Evolutionary conservation across 2,797 vertebrate species (phyloP).

Genomic region (Epinephelus coioides): DNA sequence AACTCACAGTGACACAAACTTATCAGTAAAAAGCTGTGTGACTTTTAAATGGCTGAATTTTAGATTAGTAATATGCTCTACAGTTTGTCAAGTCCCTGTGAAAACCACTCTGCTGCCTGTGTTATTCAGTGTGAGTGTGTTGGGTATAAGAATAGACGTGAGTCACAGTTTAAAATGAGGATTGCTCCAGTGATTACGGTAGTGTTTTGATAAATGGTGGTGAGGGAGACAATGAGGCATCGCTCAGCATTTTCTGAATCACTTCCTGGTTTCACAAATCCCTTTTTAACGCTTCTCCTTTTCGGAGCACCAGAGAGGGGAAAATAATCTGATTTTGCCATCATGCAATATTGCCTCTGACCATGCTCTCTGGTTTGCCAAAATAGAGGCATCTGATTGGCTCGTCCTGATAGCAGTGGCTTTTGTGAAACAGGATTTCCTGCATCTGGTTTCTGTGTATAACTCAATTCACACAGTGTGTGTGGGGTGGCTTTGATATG

Average conservation of each 20-base stretch:
- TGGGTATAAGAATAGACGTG: slow-evolving; percentile 14
- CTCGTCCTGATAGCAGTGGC: slow-evolving; percentile 38
- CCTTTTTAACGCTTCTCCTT: slow-evolving; percentile 22
- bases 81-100: background rate
- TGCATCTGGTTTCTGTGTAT: slow-evolving; percentile 61
- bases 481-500: slow-evolving; percentile 13
- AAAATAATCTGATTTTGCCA: slow-evolving; percentile 40
- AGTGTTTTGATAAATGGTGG: slow-evolving; percentile 33
- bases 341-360: slow-evolving; percentile 37
- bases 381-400: slow-evolving; percentile 46
- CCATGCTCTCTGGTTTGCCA: slow-evolving; percentile 39
- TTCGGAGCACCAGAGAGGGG: slow-evolving; percentile 16
- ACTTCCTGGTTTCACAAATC: slow-evolving; percentile 57
- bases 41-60: background rate
- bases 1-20: no score
- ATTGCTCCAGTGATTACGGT: slow-evolving; percentile 11
- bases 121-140: slow-evolving; percentile 8
- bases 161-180: slow-evolving; percentile 53
- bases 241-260: slow-evolving; percentile 55
- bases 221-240: slow-evolving; percentile 59
- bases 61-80: slow-evolving; percentile 3
- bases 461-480: slow-evolving; percentile 47
- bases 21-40: no score
- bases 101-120: background rate
- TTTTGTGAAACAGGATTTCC: slow-evolving; percentile 62